phyloP scores from a whole-genome alignment of 2,113 vertebrate genomes.

The Apistogramma diplotaenia region DNA sequence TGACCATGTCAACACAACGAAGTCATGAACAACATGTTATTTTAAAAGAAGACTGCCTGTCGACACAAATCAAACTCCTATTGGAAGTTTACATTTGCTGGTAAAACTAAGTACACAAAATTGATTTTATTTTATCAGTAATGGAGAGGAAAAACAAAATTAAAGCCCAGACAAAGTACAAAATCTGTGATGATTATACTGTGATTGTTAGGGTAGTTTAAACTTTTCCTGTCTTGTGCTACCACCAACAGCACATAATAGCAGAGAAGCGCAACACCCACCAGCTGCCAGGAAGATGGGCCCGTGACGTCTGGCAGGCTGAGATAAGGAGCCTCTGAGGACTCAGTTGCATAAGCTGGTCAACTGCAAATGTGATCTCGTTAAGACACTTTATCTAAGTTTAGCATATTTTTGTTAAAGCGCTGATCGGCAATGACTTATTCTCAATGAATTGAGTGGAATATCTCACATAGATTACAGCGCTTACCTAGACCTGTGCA shows the following conservation, averaged over 20 bases:
- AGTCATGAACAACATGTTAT: neutral
- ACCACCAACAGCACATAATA: neutral
- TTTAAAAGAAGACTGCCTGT: neutral
- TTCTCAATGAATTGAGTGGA: neutral
- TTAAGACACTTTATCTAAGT: neutral
- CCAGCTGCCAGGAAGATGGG: neutral
- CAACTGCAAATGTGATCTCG: neutral
- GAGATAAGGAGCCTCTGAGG: constrained; percentile 20
- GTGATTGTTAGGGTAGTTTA: constrained; percentile 1
- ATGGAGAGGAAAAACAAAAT: constrained; percentile 9
- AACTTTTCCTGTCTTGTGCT: neutral
- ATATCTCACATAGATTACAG: neutral
- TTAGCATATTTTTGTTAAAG: neutral
- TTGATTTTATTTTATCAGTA: neutral
- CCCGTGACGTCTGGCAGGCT: neutral
- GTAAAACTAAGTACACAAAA: neutral
- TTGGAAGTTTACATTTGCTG: neutral
- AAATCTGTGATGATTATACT: constrained; percentile 12
- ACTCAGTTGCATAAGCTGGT: neutral
- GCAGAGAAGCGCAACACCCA: neutral
- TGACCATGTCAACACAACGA: neutral
- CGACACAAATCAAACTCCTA: neutral
- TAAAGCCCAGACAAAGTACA: neutral
- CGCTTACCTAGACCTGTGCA: neutral
- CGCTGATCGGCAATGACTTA: neutral